Base-by-base conservation (phyloP, 1,140 invertebrate species). In the Drosophila setifemur region DNA sequence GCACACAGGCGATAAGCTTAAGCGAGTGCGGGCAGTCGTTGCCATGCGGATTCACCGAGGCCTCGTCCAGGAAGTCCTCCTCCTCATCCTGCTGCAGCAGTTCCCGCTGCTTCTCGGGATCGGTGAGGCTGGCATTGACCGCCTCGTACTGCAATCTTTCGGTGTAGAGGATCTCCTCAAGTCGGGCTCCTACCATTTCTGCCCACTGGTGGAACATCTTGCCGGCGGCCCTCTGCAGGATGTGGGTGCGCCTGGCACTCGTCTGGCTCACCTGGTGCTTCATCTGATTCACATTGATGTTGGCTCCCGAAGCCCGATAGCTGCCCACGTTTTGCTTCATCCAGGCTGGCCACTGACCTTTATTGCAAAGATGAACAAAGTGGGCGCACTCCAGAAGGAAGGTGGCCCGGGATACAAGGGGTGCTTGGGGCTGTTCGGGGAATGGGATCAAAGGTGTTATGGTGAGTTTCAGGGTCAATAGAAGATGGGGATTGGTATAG, bases 31-130 rank as follows among this genome's bases (percentile, higher is more conserved):
- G 98, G 91, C 98, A 99, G 45, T 92, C 93, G 1, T 95, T 95
- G 39, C 97, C 97, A 60, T 95, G 95, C 0, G 94, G 91, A 90
- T 97, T 96, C 7, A 98, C 96, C 58, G 96, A 97, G 0, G 96
- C 96, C 94, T 99, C 98, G 92, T 99, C 98, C 4, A 99, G 91
- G 89, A 99, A 99, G 91, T 99, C 98, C 92, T 99, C 98, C 85
- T 99, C 97, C 88, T 99, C 98, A 82, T 99, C 98, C 91, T 97
- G 95, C 35, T 96, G 92, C 49, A 97, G 90, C 1, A 99, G 91
- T 70, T 98, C 96, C 49, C 95, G 94, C 83, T 96, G 95, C 67
- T 95, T 96, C 26, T 92, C 93, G 33, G 98, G 97, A 90, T 98
- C 97, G 0, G 92, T 92, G 0, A 97, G 92, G 69, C 96, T 92